These are phyloP conservation scores for Acanthopleura granulata DNA, from an alignment of 2,888 invertebrate species.

Conservation along the genomic window DNA sequence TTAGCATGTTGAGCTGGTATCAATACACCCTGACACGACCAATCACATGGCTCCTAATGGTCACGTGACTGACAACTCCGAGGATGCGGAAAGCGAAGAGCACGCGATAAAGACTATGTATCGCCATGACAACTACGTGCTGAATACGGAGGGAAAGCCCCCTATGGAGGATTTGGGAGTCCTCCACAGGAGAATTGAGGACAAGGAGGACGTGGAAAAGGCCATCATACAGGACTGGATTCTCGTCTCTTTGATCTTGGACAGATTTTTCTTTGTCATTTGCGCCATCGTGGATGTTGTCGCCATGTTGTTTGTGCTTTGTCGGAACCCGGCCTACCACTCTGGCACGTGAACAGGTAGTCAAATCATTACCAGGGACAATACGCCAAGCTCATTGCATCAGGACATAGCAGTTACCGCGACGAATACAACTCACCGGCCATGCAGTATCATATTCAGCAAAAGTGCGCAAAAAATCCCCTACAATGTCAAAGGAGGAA, in stretches of 20 bases:
- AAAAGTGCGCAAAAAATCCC: too few species aligned
- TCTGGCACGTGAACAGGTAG: background rate
- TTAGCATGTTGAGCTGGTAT: too few species aligned
- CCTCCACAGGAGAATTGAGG: background rate
- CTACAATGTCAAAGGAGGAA: too few species aligned
- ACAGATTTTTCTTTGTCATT: slow-evolving; percentile 19
- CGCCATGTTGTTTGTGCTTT: background rate
- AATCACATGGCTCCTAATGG: background rate
- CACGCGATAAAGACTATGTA: background rate
- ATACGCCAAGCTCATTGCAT: too few species aligned
- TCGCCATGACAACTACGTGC: background rate
- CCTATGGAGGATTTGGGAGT: background rate
- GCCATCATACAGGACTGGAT: slow-evolving; percentile 7
- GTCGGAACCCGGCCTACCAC: background rate
- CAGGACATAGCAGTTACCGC: too few species aligned
- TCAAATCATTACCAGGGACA: too few species aligned
- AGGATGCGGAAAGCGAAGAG: background rate
- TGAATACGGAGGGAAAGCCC: background rate
- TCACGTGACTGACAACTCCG: background rate
- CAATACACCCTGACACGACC: too few species aligned
- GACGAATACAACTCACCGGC: too few species aligned
- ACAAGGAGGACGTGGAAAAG: background rate
- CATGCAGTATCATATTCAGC: too few species aligned
- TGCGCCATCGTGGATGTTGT: background rate
- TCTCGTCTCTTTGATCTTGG: slow-evolving; percentile 9